Evolutionary conservation across 2,888 invertebrate genomes (phyloP).

Genomic region (Platycheirus rosarum): DNA sequence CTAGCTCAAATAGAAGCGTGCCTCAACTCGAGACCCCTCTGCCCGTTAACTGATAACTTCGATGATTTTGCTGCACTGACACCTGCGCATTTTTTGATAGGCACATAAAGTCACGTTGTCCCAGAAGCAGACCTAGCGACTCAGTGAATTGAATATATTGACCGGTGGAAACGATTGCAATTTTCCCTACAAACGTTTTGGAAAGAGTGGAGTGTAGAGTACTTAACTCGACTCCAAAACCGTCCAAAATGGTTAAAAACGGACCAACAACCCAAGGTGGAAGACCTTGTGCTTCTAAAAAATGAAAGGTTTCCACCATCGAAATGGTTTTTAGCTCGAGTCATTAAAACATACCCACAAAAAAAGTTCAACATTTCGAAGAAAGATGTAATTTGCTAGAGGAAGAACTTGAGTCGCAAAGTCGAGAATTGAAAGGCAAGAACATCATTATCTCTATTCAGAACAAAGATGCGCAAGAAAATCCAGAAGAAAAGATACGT

Average conservation of each 20-base stretch:
- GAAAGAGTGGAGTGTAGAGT: conserved; percentile 3
- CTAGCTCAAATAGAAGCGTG: conserved; percentile 73
- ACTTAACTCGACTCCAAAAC: conserved; percentile 2
- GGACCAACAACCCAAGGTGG: conserved; percentile 12
- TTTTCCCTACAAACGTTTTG: background rate
- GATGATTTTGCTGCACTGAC: background rate
- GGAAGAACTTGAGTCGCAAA: too few species aligned
- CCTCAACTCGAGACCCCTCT: conserved; percentile 1
- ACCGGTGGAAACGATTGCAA: conserved; percentile 10
- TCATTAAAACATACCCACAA: background rate
- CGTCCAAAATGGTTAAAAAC: conserved; percentile 35
- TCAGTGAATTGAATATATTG: background rate
- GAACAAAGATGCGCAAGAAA: too few species aligned
- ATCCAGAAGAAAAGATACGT: too few species aligned
- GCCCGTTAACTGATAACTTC: background rate
- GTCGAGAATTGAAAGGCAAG: too few species aligned
- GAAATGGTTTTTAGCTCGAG: background rate
- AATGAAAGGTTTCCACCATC: conserved; percentile 12
- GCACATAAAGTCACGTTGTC: background rate
- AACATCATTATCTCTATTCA: too few species aligned
- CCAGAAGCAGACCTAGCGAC: conserved; percentile 4
- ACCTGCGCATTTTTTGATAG: conserved; percentile 14
- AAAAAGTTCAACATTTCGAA: too few species aligned
- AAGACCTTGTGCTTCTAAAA: conserved; percentile 8
- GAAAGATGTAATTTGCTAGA: too few species aligned